Percentiles rank a stretch among this genome's conserved stretches.
phyloP scores from a whole-genome alignment of 2,888 invertebrate genomes.

The Ceraclea dissimilis region DNA sequence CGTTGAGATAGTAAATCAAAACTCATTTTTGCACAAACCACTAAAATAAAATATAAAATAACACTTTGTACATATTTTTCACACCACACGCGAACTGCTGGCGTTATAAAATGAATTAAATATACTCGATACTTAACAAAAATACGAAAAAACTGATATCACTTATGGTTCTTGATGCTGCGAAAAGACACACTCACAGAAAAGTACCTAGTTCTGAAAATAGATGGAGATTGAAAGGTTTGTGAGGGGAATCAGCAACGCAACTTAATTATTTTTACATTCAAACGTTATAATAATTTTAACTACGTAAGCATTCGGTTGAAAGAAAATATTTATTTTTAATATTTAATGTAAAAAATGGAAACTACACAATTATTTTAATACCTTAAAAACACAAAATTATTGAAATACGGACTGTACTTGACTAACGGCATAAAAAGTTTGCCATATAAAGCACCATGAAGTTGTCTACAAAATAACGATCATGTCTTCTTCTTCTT shows the following conservation, averaged over 20 bases:
- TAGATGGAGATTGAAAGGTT: slow-evolving; percentile 60
- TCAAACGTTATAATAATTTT: no score
- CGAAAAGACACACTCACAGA: slow-evolving; percentile 50
- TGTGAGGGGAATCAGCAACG: slow-evolving; percentile 37
- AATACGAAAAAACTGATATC: slow-evolving; percentile 55
- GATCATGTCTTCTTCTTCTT: neutral
- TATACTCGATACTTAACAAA: slow-evolving; percentile 44
- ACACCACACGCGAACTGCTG: slow-evolving; percentile 41
- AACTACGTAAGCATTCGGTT: no score
- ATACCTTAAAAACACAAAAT: neutral
- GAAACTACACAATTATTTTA: neutral
- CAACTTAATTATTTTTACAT: slow-evolving; percentile 20
- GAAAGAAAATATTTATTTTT: slow-evolving; percentile 1
- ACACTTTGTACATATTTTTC: slow-evolving; percentile 46
- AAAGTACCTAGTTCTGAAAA: slow-evolving; percentile 66
- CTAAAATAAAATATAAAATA: slow-evolving; percentile 41
- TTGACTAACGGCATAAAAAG: neutral
- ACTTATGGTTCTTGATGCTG: slow-evolving; percentile 52
- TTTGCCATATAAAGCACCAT: neutral
- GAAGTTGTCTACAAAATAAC: neutral
- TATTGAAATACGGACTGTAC: neutral
- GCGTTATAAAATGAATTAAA: slow-evolving; percentile 42
- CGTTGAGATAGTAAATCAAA: slow-evolving; percentile 47
- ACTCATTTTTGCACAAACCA: slow-evolving; percentile 50
- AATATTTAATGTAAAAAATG: no score